Base-by-base conservation (phyloP, 2,797 vertebrate species). In the Hydrolagus colliei region DNA sequence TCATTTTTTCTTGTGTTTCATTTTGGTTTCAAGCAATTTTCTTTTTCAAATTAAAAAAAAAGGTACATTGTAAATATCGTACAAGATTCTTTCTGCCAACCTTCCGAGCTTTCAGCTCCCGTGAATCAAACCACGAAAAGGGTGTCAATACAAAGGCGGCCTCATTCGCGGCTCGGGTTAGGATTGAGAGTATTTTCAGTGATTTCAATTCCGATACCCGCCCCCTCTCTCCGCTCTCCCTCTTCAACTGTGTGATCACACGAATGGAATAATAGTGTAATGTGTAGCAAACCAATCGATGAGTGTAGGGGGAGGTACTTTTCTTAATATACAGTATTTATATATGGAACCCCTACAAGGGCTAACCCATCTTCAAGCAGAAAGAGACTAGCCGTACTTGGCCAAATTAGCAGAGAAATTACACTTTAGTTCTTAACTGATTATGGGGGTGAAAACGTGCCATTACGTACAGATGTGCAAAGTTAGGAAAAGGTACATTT, bases 51-150 rank as follows among this genome's bases (percentile, higher is more conserved):
- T 52, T 3, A 52, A 71, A 84, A 84, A 35, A 68, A 14, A 65
- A 68, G 79, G 79, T 84, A 84, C 79, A 84, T 52, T 84, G 79
- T 84, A 84, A 84, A 84, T 84, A 84, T 84, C 41, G 65, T 84
- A 84, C 35, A 35, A 84, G 79, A 27, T 77, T 76, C 74, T 59
- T 18, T 20, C 41, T 59, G 52, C 61, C 74, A n/a, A 9, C 52
- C 41, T 59, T 77, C 61, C 75, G 20, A 77, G 52, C 18, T 84
- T 67, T 27, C 22, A 67, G 62, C 78, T 52, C 27, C 78, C 8
- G 63, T 84, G 9, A 35, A 41, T 32, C 62, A 52, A 52, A 52
- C 3, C 62, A 35, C 13, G 12, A 32, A 20, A 68, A 35, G 5
- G 62, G 63, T 9, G 65, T 10, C 22, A 68, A 16, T 67, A 65